Evolutionary conservation across 2,113 vertebrate genomes (phyloP), one percentile per base, ranked within the genome.

Genomic region (Peromyscus leucopus): DNA sequence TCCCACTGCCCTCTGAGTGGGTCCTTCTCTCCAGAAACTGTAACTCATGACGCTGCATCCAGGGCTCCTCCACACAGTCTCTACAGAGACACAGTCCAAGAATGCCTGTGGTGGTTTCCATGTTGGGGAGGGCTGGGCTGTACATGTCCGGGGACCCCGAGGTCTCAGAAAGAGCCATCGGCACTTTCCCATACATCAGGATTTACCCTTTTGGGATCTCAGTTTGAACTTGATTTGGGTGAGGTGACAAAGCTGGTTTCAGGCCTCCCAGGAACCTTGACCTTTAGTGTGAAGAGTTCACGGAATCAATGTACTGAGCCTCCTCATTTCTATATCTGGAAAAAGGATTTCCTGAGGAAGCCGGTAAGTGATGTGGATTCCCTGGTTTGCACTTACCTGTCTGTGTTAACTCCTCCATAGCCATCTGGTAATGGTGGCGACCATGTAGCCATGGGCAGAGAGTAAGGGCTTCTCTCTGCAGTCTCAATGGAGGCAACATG

Each of bases 81-180:
- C 17, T 17, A 24, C 1, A 4, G 12, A 69, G 71, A 15, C 75
- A 21, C 10, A 57, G 84, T 0, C 21, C 46, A 26, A 7, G 13
- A 42, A 19, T 0, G 2, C 31, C 31, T 26, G 13, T 1, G 1
- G 5, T 0, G 7, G 36, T 21, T 19, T 33, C 51, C 33, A 36
- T 24, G 13, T 46, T 46, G 33, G 39, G 6, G 67, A 89, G 15
- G 21, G n/a, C 24, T 1, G 7, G 75, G 51, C 21, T 31, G 9
- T 36, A 4, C 7, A 46, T 19, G 48, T 2, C 13, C 9, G 36
- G 39, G 87, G 12, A 39, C 55, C 65, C 71, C 51, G 74, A 85
- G 51, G 74, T 19, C 74, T 74, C 7, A 9, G 75, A 39, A 93
- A 82, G 26, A 55, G 11, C 24, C 0, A 0, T 2, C 1, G 12